A percentile compares a stretch with the other conserved stretches of the same genome.
These are phyloP conservation scores for Stenodera caucasica DNA, from an alignment of 2,888 invertebrate genomes.

Conservation along the genomic window DNA sequence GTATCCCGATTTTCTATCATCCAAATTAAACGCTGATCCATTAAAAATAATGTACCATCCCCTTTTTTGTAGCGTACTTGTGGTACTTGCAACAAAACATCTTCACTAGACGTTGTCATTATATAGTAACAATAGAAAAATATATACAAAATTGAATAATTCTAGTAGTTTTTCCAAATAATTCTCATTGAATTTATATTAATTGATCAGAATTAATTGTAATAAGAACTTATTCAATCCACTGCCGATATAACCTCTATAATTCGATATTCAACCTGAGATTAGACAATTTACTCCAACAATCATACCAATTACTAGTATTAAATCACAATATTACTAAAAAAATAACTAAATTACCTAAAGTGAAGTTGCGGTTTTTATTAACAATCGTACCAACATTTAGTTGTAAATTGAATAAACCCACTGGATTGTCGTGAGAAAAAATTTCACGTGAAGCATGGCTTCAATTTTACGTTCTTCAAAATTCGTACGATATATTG, in stretches of 20 bases:
- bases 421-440: neutral
- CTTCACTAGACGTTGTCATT: conserved; percentile 91
- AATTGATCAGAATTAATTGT: neutral
- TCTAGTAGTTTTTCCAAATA: no score
- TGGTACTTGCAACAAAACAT: conserved; percentile 89
- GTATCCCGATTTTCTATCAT: conserved; percentile 92
- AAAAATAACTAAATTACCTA: neutral
- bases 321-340: neutral
- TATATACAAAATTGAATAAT: neutral
- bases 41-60: conserved; percentile 92
- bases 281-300: neutral
- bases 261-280: neutral
- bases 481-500: conserved; percentile 73
- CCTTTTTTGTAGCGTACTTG: conserved; percentile 95
- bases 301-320: neutral
- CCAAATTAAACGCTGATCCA: conserved; percentile 96
- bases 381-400: neutral
- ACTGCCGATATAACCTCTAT: neutral
- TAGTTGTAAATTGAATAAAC: neutral
- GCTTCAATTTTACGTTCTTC: conserved; percentile 71
- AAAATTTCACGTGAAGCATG: conserved; percentile 53
- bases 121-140: conserved; percentile 32
- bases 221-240: neutral
- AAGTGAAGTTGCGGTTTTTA: conserved; percentile 14
- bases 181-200: neutral